A percentile compares a stretch with the other conserved stretches of the same genome.
phyloP scores from a whole-genome alignment of 1,140 invertebrate species.

The Amphibalanus amphitrite region DNA sequence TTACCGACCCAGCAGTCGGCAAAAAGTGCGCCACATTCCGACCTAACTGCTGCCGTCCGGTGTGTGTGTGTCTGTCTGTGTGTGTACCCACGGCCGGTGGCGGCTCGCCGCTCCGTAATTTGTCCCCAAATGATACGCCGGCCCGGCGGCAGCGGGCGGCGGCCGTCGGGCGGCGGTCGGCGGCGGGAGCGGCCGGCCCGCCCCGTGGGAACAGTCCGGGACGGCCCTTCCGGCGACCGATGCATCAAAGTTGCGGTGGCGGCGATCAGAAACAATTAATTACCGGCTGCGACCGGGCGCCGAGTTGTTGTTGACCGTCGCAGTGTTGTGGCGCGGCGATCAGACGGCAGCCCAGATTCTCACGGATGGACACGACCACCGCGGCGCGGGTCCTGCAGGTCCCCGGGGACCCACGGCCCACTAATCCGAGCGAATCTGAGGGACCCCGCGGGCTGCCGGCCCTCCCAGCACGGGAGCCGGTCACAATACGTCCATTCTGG shows the following conservation, averaged over 20 bases:
- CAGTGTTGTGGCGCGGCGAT: not conserved
- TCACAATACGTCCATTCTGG: no score
- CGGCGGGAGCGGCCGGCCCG: slow-evolving; percentile 37
- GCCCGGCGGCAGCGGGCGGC: slow-evolving; percentile 38
- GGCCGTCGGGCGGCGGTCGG: slow-evolving; percentile 47
- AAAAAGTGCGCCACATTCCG: slow-evolving; percentile 29
- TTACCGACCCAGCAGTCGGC: slow-evolving; percentile 38
- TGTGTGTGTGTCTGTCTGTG: slow-evolving; percentile 25
- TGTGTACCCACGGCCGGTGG: slow-evolving; percentile 35
- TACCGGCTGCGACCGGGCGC: slow-evolving; percentile 44
- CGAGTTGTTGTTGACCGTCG: slow-evolving; percentile 40
- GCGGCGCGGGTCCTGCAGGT: no score
- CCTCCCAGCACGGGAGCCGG: no score
- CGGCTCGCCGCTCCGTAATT: not conserved
- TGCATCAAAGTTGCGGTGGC: not conserved
- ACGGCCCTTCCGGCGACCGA: slow-evolving; percentile 26
- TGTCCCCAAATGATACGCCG: slow-evolving; percentile 8
- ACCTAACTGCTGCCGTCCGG: slow-evolving; percentile 3
- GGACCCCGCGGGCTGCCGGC: no score
- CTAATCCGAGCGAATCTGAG: no score
- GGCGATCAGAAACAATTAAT: slow-evolving; percentile 24
- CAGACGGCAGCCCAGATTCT: slow-evolving; percentile 35
- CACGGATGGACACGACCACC: slow-evolving; percentile 22
- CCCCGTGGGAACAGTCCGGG: slow-evolving; percentile 39
- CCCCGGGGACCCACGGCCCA: no score